Percentiles rank a stretch among this genome's conserved stretches.
Conservation (phyloP, 2,113 vertebrate genomes). For the Scomber japonicus region DNA sequence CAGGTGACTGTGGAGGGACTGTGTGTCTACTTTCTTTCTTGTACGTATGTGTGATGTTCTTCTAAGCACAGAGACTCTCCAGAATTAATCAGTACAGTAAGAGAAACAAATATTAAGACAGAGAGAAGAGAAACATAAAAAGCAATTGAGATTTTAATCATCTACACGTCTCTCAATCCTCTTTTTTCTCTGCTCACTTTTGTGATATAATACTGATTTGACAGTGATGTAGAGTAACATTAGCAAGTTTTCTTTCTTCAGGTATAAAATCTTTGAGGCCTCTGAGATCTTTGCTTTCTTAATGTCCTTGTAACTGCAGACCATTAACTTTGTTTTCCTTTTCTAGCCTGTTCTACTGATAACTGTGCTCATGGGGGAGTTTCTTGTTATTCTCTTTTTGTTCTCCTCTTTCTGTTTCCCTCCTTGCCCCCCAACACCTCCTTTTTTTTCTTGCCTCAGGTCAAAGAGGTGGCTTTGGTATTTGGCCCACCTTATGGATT, state of each 20-base stretch:
- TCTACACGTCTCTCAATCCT: background rate
- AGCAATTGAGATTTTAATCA: background rate
- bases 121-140: slow-evolving; percentile 1
- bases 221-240: background rate
- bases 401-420: background rate
- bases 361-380: background rate
- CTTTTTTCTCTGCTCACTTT: background rate
- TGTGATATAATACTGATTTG: background rate
- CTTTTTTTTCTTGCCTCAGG: slow-evolving; percentile 6
- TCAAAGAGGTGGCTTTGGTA: slow-evolving; percentile 28
- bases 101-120: slow-evolving; percentile 14
- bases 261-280: background rate
- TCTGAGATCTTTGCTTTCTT: background rate
- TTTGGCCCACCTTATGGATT: slow-evolving; percentile 36
- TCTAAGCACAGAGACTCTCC: background rate
- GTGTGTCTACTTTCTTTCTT: slow-evolving; percentile 9
- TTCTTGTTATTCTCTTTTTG: slow-evolving; percentile 3
- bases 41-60: slow-evolving; percentile 16
- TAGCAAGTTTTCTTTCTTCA: background rate
- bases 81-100: background rate
- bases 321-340: background rate
- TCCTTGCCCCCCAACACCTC: background rate
- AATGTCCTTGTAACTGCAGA: background rate
- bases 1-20: slow-evolving; percentile 24
- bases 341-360: background rate